A percentile compares a stretch with the other conserved stretches of the same genome.
Evolutionary conservation across 2,888 invertebrate genomes (phyloP).

Genomic region (Acleris sparsana): DNA sequence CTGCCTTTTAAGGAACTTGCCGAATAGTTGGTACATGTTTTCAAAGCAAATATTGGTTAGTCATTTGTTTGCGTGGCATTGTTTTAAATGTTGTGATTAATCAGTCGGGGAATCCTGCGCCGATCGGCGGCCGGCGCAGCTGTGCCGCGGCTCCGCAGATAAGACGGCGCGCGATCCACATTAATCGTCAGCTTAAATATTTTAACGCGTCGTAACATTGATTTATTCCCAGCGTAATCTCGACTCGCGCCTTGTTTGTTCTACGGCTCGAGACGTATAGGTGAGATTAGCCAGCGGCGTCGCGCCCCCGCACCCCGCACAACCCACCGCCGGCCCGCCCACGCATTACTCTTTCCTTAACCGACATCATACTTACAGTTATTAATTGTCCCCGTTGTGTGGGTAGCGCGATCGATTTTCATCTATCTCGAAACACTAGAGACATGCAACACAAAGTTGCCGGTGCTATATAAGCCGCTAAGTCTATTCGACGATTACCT

Average conservation of each 20-base stretch:
- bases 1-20: too few species aligned
- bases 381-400: constrained; percentile 59
- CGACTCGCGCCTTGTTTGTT: constrained; percentile 80
- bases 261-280: constrained; percentile 78
- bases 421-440: constrained; percentile 1
- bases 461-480: constrained; percentile 46
- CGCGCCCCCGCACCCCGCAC: constrained; percentile 55
- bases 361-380: constrained; percentile 54
- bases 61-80: constrained; percentile 37
- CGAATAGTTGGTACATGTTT: background rate
- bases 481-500: constrained; percentile 54
- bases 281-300: constrained; percentile 70
- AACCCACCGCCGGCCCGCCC: constrained; percentile 52
- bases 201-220: constrained; percentile 83
- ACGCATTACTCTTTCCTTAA: constrained; percentile 55
- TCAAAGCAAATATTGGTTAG: background rate
- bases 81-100: constrained; percentile 50
- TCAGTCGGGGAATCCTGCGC: constrained; percentile 49
- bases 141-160: constrained; percentile 63
- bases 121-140: constrained; percentile 54
- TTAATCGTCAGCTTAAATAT: constrained; percentile 83
- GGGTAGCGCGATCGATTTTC: constrained; percentile 32
- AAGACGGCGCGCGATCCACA: constrained; percentile 69
- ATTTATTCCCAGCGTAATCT: constrained; percentile 81
- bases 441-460: constrained; percentile 18